phyloP scores from a whole-genome alignment of 2,797 vertebrate genomes.

The Acipenser ruthenus region DNA sequence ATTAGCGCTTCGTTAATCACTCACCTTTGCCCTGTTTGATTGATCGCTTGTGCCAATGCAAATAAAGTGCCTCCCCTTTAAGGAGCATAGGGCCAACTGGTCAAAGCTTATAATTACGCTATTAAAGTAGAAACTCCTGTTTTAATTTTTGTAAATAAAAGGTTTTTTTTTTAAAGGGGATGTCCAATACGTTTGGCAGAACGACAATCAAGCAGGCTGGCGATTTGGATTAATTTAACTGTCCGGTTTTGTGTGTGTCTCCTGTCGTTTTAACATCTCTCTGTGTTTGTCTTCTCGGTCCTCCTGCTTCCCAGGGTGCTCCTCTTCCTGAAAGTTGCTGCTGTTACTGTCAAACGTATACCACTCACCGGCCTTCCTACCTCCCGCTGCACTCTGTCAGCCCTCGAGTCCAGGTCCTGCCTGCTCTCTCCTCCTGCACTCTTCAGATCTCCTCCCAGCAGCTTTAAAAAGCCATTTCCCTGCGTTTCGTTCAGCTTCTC shows the following conservation, averaged over 20 bases:
- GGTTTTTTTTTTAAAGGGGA: too few species aligned
- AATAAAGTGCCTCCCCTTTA: too few species aligned
- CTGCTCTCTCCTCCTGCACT: conserved; percentile 50
- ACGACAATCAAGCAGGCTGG: too few species aligned
- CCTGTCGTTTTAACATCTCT: conserved; percentile 29
- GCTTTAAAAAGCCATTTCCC: conserved; percentile 11
- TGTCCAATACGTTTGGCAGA: too few species aligned
- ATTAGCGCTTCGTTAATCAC: too few species aligned
- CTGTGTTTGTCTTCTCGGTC: conserved; percentile 52
- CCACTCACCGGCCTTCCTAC: conserved; percentile 86
- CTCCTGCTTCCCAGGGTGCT: conserved; percentile 72
- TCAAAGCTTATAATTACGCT: too few species aligned
- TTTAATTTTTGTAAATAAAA: too few species aligned
- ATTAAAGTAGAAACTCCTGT: too few species aligned
- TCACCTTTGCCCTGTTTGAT: too few species aligned
- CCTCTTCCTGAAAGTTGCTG: conserved; percentile 73
- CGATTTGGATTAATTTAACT: neutral
- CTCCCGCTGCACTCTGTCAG: conserved; percentile 85
- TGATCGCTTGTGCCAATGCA: too few species aligned
- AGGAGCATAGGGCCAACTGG: too few species aligned
- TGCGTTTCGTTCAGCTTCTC: conserved; percentile 19
- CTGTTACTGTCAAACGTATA: conserved; percentile 95
- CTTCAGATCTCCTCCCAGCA: conserved; percentile 7
- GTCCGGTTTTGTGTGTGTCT: neutral
- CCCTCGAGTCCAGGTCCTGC: conserved; percentile 83